Conservation (phyloP, 2,113 vertebrate genomes). For the Puffinus mauretanicus region DNA sequence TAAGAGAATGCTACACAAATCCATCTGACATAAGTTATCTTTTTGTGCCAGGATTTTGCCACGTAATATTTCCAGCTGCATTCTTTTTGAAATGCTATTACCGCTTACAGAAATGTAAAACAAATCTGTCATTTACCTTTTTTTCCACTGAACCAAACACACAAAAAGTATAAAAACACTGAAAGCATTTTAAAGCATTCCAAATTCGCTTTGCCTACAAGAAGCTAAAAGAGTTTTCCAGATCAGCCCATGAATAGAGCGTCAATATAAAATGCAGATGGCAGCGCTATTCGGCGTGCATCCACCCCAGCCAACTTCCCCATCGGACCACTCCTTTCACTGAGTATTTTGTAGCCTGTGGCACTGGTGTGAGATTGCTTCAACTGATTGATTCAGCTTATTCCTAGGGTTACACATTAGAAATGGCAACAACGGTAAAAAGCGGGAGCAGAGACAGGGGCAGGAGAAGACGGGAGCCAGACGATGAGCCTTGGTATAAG, state of each 20-base stretch:
- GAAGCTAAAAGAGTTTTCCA: conserved; percentile 59
- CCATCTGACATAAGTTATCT: neutral
- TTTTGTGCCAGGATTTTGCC: neutral
- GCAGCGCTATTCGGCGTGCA: neutral
- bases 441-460: neutral
- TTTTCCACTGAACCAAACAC: neutral
- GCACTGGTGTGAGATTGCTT: neutral
- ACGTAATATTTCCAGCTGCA: neutral
- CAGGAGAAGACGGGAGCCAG: neutral
- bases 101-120: conserved; percentile 19
- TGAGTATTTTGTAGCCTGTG: neutral
- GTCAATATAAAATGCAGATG: conserved; percentile 55
- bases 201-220: conserved; percentile 56
- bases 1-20: neutral
- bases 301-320: conserved; percentile 1
- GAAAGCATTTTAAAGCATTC: conserved; percentile 63
- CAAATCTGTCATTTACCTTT: conserved; percentile 49
- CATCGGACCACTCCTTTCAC: neutral
- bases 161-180: conserved; percentile 49
- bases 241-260: conserved; percentile 41
- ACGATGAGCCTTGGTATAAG: neutral
- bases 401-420: neutral
- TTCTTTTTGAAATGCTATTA: conserved; percentile 15
- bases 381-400: neutral
- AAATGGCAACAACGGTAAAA: neutral